Base-by-base conservation (phyloP, 1,140 invertebrate genomes). In the Neocloeon triangulifer region DNA sequence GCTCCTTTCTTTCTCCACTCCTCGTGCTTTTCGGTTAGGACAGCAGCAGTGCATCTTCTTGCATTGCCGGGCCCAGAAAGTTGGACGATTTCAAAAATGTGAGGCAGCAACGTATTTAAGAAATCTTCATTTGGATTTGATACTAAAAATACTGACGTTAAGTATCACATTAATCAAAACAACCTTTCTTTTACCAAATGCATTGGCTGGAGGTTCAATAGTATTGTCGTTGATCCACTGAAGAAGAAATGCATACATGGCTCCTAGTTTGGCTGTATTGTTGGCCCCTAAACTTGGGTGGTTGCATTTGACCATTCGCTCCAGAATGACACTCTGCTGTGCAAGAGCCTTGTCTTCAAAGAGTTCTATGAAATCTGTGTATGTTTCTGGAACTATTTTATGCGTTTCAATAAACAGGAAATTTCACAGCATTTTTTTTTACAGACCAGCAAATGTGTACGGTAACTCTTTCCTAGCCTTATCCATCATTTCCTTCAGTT, bases 291-390 rank as follows among this genome's bases (percentile, higher is more conserved):
- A 49, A 45, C 73, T 73, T 20, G 72, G 73, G 50, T 88, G 73
- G 55, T 82, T 78, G 40, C 69, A 78, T 55, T 84, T 84, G 25
- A 88, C 73, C 39, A 91, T 69, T 42, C 81, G 64, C 40, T 82
- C 70, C 30, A 91, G 42, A 7, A 86, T 70, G 5, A 66, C 57
- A 2, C 61, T 52, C 39, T 80, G 72, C 38, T 77, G 62, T 5
- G 62, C 50, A 6, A 61, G 51, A 20, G 56, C 57, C 35, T 69
- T 63, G 15, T 62, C 54, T 27, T 58, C 44, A 20, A 89, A 47
- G 25, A 79, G 42, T 41, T 66, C 51, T 45, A 68, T 48, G 22
- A 84, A 62, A 39, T 63, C 62, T 36, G 76, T 65, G 45, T 73
- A 75, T 20, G 41, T 61, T 19, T 61, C 56, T 14, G 77, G 74